phyloP scores from a whole-genome alignment of 2,888 invertebrate species.

The Coelopa pilipes region DNA sequence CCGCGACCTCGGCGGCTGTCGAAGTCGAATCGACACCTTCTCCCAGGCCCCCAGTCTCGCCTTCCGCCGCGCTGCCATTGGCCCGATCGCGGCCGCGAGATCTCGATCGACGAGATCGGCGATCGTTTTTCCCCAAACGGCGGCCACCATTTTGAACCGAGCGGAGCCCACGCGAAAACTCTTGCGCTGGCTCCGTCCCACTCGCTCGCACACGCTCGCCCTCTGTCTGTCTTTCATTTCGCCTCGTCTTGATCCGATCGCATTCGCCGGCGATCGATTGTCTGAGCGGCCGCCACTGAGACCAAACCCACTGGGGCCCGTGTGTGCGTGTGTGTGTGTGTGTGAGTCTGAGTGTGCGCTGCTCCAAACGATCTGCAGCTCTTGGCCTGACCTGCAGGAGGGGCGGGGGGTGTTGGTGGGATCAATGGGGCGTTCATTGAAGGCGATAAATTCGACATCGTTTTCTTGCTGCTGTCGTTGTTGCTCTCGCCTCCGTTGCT shows the following conservation, averaged over 20 bases:
- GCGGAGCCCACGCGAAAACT: background rate
- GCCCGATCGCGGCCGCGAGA: background rate
- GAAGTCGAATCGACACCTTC: background rate
- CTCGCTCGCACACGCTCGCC: no score
- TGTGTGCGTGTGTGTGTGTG: background rate
- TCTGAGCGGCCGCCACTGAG: background rate
- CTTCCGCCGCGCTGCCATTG: slow-evolving; percentile 13
- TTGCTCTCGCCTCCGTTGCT: background rate
- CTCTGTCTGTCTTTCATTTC: no score
- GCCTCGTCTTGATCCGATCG: background rate
- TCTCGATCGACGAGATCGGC: no score
- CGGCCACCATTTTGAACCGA: slow-evolving; percentile 2
- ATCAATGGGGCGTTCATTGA: slow-evolving; percentile 1
- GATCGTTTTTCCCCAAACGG: no score
- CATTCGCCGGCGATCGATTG: background rate
- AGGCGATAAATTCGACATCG: slow-evolving; percentile 1
- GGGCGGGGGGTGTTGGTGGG: no score
- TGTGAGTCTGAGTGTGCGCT: background rate
- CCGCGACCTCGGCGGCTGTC: background rate
- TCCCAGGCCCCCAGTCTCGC: background rate
- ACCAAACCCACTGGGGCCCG: slow-evolving; percentile 13
- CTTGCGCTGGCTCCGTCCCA: no score
- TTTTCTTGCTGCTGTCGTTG: slow-evolving; percentile 7
- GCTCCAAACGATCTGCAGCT: no score
- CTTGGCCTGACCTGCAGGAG: no score